phyloP scores from a whole-genome alignment of 1,140 invertebrate species.

The Meloidogyne floridensis region DNA sequence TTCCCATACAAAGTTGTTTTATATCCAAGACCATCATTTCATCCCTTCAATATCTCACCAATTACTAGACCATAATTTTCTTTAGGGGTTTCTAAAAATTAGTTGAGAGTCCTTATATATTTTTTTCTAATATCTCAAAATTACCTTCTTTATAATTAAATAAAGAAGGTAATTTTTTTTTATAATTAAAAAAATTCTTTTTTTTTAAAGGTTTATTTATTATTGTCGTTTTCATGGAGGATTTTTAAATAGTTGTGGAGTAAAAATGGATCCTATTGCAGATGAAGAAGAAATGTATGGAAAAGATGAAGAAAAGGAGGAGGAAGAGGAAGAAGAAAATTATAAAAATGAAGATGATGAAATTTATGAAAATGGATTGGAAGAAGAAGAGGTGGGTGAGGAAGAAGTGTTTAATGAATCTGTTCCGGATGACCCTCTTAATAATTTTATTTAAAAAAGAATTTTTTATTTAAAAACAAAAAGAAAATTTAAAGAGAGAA shows the following conservation, averaged over 20 bases:
- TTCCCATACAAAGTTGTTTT: no score
- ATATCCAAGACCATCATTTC: no score
- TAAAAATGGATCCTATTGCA: constrained; percentile 21
- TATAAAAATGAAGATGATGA: background rate
- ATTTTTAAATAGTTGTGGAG: constrained; percentile 31
- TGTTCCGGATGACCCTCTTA: background rate
- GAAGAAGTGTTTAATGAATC: background rate
- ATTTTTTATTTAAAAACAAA: background rate
- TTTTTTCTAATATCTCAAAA: no score
- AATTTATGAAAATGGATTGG: background rate
- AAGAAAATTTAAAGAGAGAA: no score
- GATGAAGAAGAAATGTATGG: constrained; percentile 13
- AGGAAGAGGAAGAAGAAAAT: background rate
- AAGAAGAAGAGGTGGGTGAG: background rate
- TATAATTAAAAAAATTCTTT: background rate
- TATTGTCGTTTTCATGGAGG: constrained; percentile 43
- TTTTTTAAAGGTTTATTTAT: constrained; percentile 29
- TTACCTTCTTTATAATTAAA: background rate
- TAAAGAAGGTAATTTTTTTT: background rate
- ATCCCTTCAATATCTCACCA: no score
- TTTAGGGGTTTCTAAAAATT: no score
- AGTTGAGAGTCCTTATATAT: no score
- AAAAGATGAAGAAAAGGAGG: background rate
- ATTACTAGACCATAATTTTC: no score
- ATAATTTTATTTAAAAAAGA: background rate